Percentiles rank a stretch among this genome's conserved stretches.
Conservation (phyloP, 1,140 invertebrate genomes). For the Scaptomyza graminum region DNA sequence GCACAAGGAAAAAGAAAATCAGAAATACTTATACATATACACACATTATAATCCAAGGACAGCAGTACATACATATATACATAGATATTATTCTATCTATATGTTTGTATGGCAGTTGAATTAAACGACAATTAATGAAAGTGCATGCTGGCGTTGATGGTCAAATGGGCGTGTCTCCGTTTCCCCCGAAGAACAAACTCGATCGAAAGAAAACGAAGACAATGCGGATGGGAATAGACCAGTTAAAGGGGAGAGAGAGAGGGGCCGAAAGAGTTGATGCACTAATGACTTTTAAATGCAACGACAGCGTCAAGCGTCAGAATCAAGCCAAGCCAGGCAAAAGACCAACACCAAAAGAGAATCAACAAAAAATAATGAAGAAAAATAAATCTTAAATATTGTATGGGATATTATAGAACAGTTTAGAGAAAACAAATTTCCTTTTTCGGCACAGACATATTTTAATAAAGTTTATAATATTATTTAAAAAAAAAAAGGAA, state of each 20-base stretch:
- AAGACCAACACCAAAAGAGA: slow-evolving; percentile 27
- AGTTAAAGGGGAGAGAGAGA: neutral
- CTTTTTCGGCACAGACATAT: no score
- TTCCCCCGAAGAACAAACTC: neutral
- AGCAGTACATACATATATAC: neutral
- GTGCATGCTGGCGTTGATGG: slow-evolving; percentile 39
- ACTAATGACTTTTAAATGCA: slow-evolving; percentile 79
- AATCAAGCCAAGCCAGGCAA: neutral
- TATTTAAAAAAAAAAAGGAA: neutral
- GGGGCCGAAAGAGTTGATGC: slow-evolving; percentile 1
- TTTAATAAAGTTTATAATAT: no score
- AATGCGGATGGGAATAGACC: no score
- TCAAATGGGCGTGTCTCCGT: slow-evolving; percentile 41
- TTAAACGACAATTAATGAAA: slow-evolving; percentile 77
- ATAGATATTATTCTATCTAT: slow-evolving; percentile 7
- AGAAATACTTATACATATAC: slow-evolving; percentile 13
- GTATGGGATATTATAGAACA: neutral
- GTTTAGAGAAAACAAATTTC: no score
- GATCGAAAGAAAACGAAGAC: slow-evolving; percentile 22
- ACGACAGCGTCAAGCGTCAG: slow-evolving; percentile 52
- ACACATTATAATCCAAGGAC: slow-evolving; percentile 42
- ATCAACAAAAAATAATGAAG: slow-evolving; percentile 12
- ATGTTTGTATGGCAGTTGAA: slow-evolving; percentile 15
- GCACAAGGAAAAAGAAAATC: slow-evolving; percentile 20
- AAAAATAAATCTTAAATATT: no score